Percentiles rank a stretch among this genome's conserved stretches.
phyloP scores from a whole-genome alignment of 2,797 vertebrate species.

The Sphenopsis melanotis region DNA sequence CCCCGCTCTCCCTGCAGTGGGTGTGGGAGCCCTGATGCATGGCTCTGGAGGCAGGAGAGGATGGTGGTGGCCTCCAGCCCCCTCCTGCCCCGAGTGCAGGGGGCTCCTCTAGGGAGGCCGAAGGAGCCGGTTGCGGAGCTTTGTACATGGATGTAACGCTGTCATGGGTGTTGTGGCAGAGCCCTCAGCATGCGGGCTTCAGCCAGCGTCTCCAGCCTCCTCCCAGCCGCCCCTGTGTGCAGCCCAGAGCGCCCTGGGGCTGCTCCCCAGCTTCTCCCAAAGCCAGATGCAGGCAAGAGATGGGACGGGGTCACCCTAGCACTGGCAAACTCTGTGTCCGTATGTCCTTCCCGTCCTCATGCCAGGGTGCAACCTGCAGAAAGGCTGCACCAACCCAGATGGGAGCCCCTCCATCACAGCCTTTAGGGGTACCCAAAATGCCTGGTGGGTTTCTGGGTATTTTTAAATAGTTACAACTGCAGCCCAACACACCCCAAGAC shows the following conservation, averaged over 20 bases:
- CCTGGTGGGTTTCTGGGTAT: background rate
- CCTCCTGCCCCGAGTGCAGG: background rate
- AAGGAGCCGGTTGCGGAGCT: background rate
- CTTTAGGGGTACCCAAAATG: conserved; percentile 21
- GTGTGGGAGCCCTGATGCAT: background rate
- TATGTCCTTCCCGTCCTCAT: background rate
- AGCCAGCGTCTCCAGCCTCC: background rate
- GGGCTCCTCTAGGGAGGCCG: background rate
- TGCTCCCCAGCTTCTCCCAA: background rate
- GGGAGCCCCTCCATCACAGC: background rate
- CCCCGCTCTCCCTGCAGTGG: accelerated
- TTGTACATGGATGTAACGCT: conserved; percentile 42
- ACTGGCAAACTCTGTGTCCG: accelerated
- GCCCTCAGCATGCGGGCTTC: conserved; percentile 61
- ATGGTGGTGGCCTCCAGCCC: accelerated
- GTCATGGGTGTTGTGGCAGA: background rate
- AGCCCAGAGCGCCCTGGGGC: background rate
- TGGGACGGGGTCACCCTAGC: background rate
- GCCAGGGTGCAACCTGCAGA: background rate
- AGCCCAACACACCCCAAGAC: background rate
- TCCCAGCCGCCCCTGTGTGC: background rate
- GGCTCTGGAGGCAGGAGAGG: background rate
- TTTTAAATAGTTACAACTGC: background rate
- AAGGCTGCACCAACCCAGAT: background rate
- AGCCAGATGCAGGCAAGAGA: background rate